Conservation (phyloP, 2,797 vertebrate genomes). For the Sebastes paucispinis region DNA sequence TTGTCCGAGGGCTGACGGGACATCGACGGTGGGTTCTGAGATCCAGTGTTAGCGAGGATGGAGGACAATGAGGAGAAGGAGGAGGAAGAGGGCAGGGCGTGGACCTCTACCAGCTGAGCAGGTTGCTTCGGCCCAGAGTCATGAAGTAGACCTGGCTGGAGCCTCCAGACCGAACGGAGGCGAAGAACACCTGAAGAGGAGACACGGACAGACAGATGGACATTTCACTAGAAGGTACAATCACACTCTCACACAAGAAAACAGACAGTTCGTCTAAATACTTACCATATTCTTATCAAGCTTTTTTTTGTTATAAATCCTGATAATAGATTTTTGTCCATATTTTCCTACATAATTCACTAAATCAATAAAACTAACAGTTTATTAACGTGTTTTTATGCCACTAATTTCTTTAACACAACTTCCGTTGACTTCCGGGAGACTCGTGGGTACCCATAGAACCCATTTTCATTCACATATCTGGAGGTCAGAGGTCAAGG, state of each 20-base stretch:
- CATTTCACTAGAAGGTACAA: conserved; percentile 75
- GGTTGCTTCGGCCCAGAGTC: conserved; percentile 90
- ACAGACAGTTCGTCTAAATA: not conserved
- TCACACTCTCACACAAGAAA: not conserved
- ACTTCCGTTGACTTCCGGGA: too few relatives aligned
- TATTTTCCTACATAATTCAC: not conserved
- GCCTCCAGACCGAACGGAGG: conserved; percentile 90
- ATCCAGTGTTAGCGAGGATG: conserved; percentile 79
- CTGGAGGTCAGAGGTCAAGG: too few relatives aligned
- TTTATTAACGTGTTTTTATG: too few relatives aligned
- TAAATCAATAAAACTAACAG: not conserved
- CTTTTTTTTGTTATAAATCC: too few relatives aligned
- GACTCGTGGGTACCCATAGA: too few relatives aligned
- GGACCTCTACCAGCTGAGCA: conserved; percentile 90
- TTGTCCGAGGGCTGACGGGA: conserved; percentile 80
- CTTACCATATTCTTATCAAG: not conserved
- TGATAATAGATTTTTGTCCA: too few relatives aligned
- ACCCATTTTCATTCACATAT: too few relatives aligned
- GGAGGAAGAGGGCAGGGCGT: conserved; percentile 67
- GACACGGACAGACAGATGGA: not conserved
- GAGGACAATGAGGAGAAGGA: conserved; percentile 56
- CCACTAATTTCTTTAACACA: too few relatives aligned
- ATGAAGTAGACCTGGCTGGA: conserved; percentile 97
- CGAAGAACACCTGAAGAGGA: conserved; percentile 87
- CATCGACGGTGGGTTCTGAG: conserved; percentile 80